A percentile compares a stretch with the other conserved stretches of the same genome.
These are phyloP conservation scores for Trachelus stipa DNA, from an alignment of 2,888 invertebrate genomes.

Conservation along the genomic window DNA sequence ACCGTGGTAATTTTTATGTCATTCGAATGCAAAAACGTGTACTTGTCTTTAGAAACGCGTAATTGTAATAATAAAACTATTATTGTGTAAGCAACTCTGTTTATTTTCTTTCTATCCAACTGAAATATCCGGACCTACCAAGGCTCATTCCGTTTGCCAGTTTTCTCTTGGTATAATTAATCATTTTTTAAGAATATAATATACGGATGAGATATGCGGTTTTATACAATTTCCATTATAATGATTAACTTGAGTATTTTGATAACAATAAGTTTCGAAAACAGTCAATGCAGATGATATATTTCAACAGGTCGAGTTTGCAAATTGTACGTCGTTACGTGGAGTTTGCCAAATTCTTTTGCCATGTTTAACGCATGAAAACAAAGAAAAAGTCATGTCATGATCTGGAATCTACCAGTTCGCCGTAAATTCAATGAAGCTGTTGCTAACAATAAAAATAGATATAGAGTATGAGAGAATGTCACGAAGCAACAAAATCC, in stretches of 20 bases:
- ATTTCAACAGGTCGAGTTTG: not conserved
- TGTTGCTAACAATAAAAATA: not conserved
- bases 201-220: no score
- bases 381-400: not conserved
- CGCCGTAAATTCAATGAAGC: not conserved
- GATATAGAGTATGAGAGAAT: not conserved
- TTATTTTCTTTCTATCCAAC: not conserved
- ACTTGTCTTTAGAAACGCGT: not conserved
- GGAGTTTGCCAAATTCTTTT: not conserved
- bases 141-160: not conserved
- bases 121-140: not conserved
- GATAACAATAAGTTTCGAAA: not conserved
- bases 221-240: not conserved
- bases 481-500: not conserved
- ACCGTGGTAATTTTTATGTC: slow-evolving; percentile 4
- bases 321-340: no score
- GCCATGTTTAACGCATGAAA: not conserved
- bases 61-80: not conserved
- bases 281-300: not conserved
- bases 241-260: not conserved
- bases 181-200: not conserved
- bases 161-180: not conserved
- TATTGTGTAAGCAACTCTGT: not conserved
- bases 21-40: not conserved
- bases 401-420: not conserved